Percentiles rank a stretch among this genome's conserved stretches.
phyloP scores from a whole-genome alignment of 2,888 invertebrate species.

The Tupiocoris notatus region DNA sequence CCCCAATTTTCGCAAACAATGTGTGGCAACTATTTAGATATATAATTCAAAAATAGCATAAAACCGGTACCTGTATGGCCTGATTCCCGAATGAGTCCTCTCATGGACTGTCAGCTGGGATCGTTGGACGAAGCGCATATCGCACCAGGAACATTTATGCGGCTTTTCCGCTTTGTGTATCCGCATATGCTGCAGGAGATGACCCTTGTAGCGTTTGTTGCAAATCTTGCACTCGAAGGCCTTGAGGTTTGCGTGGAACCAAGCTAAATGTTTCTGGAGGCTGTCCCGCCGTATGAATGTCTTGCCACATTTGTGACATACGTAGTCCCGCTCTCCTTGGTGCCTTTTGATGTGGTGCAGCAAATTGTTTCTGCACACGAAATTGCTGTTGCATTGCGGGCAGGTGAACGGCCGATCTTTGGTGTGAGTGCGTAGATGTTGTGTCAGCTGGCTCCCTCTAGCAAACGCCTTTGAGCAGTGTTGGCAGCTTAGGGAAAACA shows the following conservation, averaged over 20 bases:
- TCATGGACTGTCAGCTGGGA: constrained; percentile 81
- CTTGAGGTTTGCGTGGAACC: constrained; percentile 70
- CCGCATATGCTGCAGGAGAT: constrained; percentile 77
- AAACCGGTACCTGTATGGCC: constrained; percentile 65
- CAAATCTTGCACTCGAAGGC: constrained; percentile 78
- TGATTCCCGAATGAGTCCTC: constrained; percentile 78
- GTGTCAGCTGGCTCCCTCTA: constrained; percentile 70
- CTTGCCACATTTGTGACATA: constrained; percentile 78
- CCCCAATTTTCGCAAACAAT: no score
- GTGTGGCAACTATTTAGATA: no score
- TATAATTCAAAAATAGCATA: background rate
- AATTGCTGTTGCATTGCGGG: constrained; percentile 68
- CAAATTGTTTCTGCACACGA: constrained; percentile 64
- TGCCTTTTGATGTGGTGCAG: constrained; percentile 62
- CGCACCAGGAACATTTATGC: constrained; percentile 75
- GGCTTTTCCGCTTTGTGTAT: constrained; percentile 75
- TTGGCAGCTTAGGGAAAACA: constrained; percentile 49
- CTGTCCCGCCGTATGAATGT: constrained; percentile 73
- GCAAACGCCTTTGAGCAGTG: constrained; percentile 67
- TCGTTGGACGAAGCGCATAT: constrained; percentile 76
- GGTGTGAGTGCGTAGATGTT: constrained; percentile 73
- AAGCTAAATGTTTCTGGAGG: constrained; percentile 71
- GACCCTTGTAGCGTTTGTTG: constrained; percentile 76
- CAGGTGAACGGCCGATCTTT: constrained; percentile 72
- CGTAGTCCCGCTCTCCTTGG: constrained; percentile 70